Conservation (phyloP, 2,888 invertebrate genomes). For the Apomyelois bistriatella region DNA sequence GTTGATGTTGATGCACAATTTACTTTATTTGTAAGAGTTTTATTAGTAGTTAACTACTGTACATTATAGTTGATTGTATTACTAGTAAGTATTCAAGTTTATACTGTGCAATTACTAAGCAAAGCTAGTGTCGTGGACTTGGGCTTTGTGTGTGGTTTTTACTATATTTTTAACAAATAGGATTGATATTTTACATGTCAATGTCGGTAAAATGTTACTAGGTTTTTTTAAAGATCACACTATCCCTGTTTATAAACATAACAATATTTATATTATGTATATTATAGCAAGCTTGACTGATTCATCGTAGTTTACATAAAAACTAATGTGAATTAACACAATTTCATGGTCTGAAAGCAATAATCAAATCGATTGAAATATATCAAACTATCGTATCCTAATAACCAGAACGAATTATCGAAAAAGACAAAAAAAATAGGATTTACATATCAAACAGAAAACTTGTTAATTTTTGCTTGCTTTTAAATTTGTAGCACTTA, state of each 20-base stretch:
- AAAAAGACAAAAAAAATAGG: not conserved
- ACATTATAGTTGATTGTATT: constrained; percentile 36
- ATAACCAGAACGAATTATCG: not conserved
- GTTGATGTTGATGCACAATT: constrained; percentile 72
- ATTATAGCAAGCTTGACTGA: not conserved
- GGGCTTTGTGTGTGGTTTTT: constrained; percentile 4
- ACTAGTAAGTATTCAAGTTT: constrained; percentile 29
- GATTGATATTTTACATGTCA: constrained; percentile 1
- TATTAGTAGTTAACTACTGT: constrained; percentile 44
- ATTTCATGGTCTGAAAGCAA: too few species aligned
- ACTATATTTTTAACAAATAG: constrained; percentile 6
- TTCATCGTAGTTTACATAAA: not conserved
- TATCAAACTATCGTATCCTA: not conserved
- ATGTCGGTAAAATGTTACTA: constrained; percentile 7
- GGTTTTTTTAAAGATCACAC: not conserved
- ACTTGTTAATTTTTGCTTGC: not conserved
- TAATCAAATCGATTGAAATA: not conserved
- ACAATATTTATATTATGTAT: not conserved
- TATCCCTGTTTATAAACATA: not conserved
- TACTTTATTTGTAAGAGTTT: constrained; percentile 52
- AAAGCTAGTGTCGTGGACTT: not conserved
- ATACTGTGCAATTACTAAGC: constrained; percentile 34
- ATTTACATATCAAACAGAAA: not conserved
- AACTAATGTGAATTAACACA: too few species aligned
- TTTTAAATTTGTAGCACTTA: not conserved